A percentile compares a stretch with the other conserved stretches of the same genome.
Conservation (phyloP, 2,797 vertebrate species). For the Tamandua tetradactyla region DNA sequence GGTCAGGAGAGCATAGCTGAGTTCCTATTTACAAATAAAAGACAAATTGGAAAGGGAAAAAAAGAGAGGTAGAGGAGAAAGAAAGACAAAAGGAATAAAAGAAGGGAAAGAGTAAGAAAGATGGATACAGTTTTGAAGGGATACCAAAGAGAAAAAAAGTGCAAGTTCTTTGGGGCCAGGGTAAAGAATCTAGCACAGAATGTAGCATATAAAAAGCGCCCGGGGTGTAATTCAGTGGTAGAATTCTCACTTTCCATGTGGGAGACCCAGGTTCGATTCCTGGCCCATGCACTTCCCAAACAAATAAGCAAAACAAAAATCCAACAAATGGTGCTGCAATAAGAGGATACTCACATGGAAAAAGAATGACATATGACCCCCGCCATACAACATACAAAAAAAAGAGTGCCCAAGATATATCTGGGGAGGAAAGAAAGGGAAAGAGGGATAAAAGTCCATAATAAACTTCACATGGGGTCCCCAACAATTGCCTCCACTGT, state of each 20-base stretch:
- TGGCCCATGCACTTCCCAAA: too few relatives aligned
- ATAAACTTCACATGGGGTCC: background rate
- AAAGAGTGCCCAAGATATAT: background rate
- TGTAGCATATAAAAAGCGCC: background rate
- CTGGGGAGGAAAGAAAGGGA: background rate
- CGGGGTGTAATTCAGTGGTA: too few relatives aligned
- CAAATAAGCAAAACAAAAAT: too few relatives aligned
- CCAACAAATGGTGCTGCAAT: too few relatives aligned
- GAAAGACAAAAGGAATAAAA: background rate
- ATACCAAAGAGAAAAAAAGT: background rate
- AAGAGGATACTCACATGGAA: too few relatives aligned
- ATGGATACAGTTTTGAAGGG: background rate
- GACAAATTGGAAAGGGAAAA: background rate
- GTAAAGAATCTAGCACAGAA: background rate
- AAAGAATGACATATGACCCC: too few relatives aligned
- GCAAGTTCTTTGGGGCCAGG: background rate
- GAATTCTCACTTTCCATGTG: too few relatives aligned
- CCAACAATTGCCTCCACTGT: background rate
- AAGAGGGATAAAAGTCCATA: background rate
- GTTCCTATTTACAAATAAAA: background rate
- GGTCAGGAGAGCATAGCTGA: background rate
- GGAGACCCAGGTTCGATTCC: too few relatives aligned
- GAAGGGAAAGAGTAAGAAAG: background rate
- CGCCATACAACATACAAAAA: too few relatives aligned
- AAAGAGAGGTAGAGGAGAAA: background rate